Evolutionary conservation across 2,888 invertebrate species (phyloP), one percentile per base, ranked within the genome.

Genomic region (Acanthacorydalis orientalis): DNA sequence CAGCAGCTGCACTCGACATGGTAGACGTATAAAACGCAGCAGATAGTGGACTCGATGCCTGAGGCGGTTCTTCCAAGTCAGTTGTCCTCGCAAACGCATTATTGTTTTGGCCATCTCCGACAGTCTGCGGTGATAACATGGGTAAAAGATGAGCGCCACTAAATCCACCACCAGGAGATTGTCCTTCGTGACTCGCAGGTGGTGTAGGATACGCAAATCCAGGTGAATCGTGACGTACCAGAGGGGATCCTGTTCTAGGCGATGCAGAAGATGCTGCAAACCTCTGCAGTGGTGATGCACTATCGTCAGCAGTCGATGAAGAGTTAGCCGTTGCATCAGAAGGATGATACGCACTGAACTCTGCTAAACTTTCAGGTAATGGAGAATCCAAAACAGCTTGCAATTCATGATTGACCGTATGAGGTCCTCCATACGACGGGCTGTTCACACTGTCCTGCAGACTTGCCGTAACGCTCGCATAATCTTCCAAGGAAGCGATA

Each of bases 1-100:
- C 87, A 55, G 86, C 87, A 56, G 85, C 87, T 44, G 86, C 85
- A 55, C 85, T 85, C 3, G 87, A 86, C 77, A 88, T 86, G 11
- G 84, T 83, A 37, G 80, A 78, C 42, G 85, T 85, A 61, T 84
- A 88, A 63, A 85, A 88, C 6, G 85, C 86, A 48, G 85, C 85
- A 9, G 86, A 85, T 11, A 86, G 66, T 1, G 87, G 86, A 2
- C 86, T 86, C 7, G 85, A 84, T 1, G 83, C 80, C 50, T 84
- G 80, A 11, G 82, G 79, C 2, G 78, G 78, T 56, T 74, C 74
- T 48, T 77, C 78, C 1, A 75, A 62, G 46, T 72, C 72, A 23
- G 23, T 23, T 6, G 23, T 6, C 51, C 69, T 55, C 46, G 60
- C 60, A 2, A 62, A 57, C 6, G 63, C 57, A 48, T 62, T 61